Evolutionary conservation across 2,113 vertebrate genomes (phyloP), one percentile per base, ranked within the genome.

Genomic region (Chaetops frenatus): DNA sequence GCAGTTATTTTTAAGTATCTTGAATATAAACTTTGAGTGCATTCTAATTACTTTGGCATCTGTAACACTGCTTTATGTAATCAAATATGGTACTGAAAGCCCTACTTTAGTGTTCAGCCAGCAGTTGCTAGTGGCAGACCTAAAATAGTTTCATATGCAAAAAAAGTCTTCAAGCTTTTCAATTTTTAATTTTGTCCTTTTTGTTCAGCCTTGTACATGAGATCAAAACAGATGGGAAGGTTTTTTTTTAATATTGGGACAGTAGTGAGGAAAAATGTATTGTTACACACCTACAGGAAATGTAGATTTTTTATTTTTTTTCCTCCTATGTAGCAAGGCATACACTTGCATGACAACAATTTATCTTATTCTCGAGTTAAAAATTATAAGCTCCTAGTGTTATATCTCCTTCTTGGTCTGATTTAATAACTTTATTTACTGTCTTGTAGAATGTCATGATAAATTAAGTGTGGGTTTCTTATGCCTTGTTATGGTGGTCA

Each of bases 11-110:
- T 81, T 83, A 83, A 95, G 78, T 70, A 86, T 33, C 33, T 71
- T 71, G 29, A 73, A 66, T 93, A 58, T 81, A 83, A 78, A 90
- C 81, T 28, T 66, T 47, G 82, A 86, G 38, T 73, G 47, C 5
- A 1, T 88, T 78, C 60, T 94, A 58, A 90, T 90, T 88, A 83
- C 71, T 93, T 92, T 90, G 80, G 79, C 67, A 66, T 94, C 71
- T 83, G 53, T 82, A 83, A 53, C 22, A 18, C 58, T 67, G 60
- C 51, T 95, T 93, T 92, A 73, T 70, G 56, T 93, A 97, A 82
- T 66, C 81, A 64, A 92, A 69, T 93, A 38, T 48, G 51, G 40
- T 51, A 71, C 62, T 83, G 65, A 88, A 93, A 95, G 67, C 80
- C n/a, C 21, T 83, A 42, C 54, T 88, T 88, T 6, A 90, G 51